phyloP scores from a whole-genome alignment of 2,797 vertebrate genomes.

The Pseudochaenichthys georgianus region DNA sequence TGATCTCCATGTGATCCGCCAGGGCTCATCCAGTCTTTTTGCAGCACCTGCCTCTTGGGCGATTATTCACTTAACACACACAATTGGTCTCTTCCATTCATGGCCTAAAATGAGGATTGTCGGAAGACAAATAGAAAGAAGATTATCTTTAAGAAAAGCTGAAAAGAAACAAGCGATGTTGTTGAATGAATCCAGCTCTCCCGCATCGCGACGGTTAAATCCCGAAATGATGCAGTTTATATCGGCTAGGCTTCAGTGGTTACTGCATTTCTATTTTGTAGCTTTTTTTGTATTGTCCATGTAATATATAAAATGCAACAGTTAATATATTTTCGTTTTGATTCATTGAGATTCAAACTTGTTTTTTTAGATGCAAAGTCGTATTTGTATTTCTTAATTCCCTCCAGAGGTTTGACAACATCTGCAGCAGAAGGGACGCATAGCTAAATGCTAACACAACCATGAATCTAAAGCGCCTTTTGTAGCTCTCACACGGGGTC shows the following conservation, averaged over 20 bases:
- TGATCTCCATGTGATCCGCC: conserved; percentile 55
- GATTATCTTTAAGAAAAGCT: conserved; percentile 63
- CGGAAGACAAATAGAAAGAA: conserved; percentile 70
- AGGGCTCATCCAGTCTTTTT: conserved; percentile 56
- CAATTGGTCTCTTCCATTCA: conserved; percentile 74
- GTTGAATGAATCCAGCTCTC: conserved; percentile 66
- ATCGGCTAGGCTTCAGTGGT: neutral
- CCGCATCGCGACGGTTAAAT: conserved; percentile 43
- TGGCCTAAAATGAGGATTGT: conserved; percentile 64
- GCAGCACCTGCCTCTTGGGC: conserved; percentile 81
- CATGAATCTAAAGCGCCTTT: conserved; percentile 66
- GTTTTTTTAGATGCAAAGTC: conserved; percentile 12
- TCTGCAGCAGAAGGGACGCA: conserved; percentile 56
- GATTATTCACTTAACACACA: conserved; percentile 85
- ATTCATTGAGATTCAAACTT: neutral
- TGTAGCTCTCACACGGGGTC: conserved; percentile 52
- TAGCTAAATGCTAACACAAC: conserved; percentile 44
- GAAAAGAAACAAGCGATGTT: conserved; percentile 72
- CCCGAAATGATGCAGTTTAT: conserved; percentile 5
- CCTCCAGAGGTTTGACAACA: conserved; percentile 61
- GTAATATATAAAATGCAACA: neutral
- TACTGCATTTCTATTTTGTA: neutral
- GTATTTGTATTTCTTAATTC: conserved; percentile 15
- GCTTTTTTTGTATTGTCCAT: neutral
- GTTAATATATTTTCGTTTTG: neutral